Conservation (phyloP, 2,888 invertebrate genomes). For the Platynereis dumerilii region DNA sequence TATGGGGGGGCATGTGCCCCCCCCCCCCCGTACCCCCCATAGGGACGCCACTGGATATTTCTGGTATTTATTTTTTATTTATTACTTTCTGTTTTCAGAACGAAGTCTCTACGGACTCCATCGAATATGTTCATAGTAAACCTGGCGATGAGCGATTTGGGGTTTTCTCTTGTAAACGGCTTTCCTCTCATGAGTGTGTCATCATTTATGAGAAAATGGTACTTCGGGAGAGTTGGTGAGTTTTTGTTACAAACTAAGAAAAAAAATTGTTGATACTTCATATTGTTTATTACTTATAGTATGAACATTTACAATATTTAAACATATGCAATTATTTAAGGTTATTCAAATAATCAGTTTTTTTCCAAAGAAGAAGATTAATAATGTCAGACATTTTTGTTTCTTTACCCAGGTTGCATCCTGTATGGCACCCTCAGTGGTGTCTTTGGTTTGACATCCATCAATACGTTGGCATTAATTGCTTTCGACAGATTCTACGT, state of each 20-base stretch:
- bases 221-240: conserved; percentile 31
- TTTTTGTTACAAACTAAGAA: no score
- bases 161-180: conserved; percentile 33
- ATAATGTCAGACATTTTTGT: no score
- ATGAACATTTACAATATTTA: no score
- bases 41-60: no score
- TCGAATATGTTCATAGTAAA: conserved; percentile 35
- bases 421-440: conserved; percentile 87
- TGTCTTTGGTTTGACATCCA: conserved; percentile 86
- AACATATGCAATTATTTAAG: no score
- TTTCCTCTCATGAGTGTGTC: conserved; percentile 37
- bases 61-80: no score
- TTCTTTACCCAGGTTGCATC: conserved; percentile 70
- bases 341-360: no score
- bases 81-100: conserved; percentile 17
- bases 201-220: conserved; percentile 30
- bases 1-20: no score
- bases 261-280: no score
- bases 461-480: conserved; percentile 93
- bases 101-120: conserved; percentile 30
- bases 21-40: no score
- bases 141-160: conserved; percentile 34
- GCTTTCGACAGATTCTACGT: conserved; percentile 93
- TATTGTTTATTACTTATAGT: no score
- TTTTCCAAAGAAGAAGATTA: no score